Percentiles rank a stretch among this genome's conserved stretches.
Conservation (phyloP, 2,797 vertebrate genomes). For the Neolamprologus multifasciatus region DNA sequence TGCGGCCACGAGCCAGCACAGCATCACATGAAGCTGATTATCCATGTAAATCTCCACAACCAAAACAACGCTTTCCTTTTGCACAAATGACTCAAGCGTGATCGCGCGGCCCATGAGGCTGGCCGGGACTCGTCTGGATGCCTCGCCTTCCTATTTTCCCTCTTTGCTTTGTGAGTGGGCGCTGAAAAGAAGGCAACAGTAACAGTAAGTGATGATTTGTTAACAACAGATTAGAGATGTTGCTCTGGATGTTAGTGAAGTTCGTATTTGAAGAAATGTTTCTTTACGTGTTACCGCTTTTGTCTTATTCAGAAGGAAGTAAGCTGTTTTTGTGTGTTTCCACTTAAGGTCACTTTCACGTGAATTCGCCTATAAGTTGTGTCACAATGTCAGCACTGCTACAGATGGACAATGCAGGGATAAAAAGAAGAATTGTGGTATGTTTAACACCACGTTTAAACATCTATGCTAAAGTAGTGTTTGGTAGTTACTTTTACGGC, state of each 20-base stretch:
- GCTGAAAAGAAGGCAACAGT: neutral
- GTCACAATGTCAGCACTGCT: neutral
- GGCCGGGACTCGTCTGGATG: neutral
- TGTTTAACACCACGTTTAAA: neutral
- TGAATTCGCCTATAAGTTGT: fast-evolving
- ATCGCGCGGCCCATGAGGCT: slow-evolving; percentile 17
- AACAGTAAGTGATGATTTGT: slow-evolving; percentile 18
- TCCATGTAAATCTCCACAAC: slow-evolving; percentile 10
- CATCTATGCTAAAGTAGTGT: neutral
- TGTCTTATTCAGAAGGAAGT: neutral
- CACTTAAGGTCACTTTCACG: neutral
- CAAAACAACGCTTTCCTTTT: slow-evolving; percentile 34
- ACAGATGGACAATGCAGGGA: slow-evolving; percentile 13
- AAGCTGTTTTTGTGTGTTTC: neutral
- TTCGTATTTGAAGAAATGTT: fast-evolving
- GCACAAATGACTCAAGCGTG: slow-evolving; percentile 61
- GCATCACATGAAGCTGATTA: slow-evolving; percentile 69
- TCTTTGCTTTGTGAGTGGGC: neutral
- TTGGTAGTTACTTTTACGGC: neutral
- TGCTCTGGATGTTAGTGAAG: neutral
- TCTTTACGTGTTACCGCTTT: fast-evolving
- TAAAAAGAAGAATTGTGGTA: slow-evolving; percentile 70
- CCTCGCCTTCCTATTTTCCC: neutral
- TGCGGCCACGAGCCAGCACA: neutral
- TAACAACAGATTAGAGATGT: neutral